Conservation (phyloP, 2,113 vertebrate species). For the Rhinolophus sinicus region DNA sequence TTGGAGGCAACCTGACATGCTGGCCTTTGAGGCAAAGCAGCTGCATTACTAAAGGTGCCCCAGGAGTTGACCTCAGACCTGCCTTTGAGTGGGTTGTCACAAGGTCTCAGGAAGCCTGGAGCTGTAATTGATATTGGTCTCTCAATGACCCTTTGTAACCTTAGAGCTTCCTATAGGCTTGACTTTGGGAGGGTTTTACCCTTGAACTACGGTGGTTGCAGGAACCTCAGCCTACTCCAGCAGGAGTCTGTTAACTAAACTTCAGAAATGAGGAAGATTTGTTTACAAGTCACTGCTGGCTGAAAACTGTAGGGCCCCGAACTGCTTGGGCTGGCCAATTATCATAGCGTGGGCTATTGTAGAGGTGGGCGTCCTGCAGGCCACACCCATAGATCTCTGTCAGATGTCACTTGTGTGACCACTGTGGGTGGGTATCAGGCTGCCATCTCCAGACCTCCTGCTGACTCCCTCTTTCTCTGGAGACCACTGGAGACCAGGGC, state of each 20-base stretch:
- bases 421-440: background rate
- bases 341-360: no score
- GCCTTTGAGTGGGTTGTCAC: background rate
- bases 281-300: background rate
- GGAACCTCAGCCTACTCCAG: background rate
- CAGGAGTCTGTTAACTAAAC: background rate
- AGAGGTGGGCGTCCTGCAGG: background rate
- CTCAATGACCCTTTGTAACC: background rate
- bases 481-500: background rate
- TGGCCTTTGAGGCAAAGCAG: background rate
- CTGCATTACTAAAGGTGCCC: background rate
- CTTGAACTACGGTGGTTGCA: background rate
- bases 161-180: background rate
- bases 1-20: background rate
- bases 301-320: background rate
- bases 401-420: background rate
- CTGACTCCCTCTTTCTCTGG: background rate
- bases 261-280: background rate
- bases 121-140: background rate
- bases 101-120: background rate
- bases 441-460: background rate
- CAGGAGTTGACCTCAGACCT: background rate
- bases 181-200: background rate
- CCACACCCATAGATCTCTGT: background rate
- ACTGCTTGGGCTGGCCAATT: accelerated